Evolutionary conservation across 2,113 vertebrate species (phyloP).

Genomic region (Ciconia boyciana): DNA sequence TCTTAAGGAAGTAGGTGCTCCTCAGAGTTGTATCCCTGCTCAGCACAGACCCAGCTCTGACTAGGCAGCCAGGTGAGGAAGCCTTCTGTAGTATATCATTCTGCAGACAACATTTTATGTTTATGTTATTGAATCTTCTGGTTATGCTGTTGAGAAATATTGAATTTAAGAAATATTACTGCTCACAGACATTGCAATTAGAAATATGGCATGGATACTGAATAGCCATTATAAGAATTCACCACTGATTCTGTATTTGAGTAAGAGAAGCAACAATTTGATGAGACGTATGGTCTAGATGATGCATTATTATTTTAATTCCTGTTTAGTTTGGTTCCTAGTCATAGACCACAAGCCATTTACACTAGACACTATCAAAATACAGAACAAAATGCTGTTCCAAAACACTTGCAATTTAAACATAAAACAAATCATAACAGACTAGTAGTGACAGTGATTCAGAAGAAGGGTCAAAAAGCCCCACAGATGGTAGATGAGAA

Average conservation of each 20-base stretch:
- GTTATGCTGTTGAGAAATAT: background rate
- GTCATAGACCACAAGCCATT: background rate
- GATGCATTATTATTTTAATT: background rate
- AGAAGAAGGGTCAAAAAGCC: background rate
- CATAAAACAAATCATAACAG: background rate
- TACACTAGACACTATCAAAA: background rate
- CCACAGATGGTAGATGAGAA: background rate
- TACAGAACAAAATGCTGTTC: background rate
- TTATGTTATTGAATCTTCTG: background rate
- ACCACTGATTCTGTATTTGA: background rate
- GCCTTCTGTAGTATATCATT: background rate
- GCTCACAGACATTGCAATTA: background rate
- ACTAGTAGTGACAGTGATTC: background rate
- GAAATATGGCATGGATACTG: background rate
- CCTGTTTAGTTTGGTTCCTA: background rate
- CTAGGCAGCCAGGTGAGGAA: background rate
- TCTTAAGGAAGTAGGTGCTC: background rate
- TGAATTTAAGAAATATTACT: background rate
- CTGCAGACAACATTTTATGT: background rate
- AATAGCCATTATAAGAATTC: background rate
- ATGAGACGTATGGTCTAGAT: background rate
- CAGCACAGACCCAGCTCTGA: background rate
- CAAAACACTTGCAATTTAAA: background rate
- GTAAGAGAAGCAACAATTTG: background rate
- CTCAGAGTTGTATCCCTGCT: background rate